Evolutionary conservation across 1,140 invertebrate genomes (phyloP), one percentile per base, ranked within the genome.

Genomic region (Onthophagus taurus): DNA sequence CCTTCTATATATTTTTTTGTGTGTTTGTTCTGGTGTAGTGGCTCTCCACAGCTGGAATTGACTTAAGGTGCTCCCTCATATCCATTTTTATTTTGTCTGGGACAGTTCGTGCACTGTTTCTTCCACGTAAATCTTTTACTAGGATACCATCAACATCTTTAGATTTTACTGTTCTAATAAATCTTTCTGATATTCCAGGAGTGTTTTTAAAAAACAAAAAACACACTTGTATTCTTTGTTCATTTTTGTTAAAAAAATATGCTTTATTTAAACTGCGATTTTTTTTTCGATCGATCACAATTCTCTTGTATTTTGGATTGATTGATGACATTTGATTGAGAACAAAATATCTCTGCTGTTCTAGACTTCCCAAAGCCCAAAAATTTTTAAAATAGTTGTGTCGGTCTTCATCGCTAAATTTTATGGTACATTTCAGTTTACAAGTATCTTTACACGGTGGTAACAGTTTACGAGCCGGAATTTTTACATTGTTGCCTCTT

Each of bases 121-220:
- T n/a, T n/a, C n/a, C n/a, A n/a, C n/a, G n/a, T n/a, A n/a, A n/a
- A n/a, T n/a, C n/a, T n/a, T n/a, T n/a, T n/a, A n/a, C n/a, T n/a
- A n/a, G n/a, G n/a, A n/a, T n/a, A n/a, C n/a, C n/a, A n/a, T n/a
- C n/a, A n/a, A n/a, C n/a, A n/a, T n/a, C n/a, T n/a, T n/a, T n/a
- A n/a, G n/a, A n/a, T n/a, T n/a, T n/a, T n/a, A n/a, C n/a, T 19
- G 37, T 39, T 37, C 35, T 37, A 6, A 37, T 23, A 21, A 37
- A 37, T 37, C 23, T 37, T 17, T 21, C 21, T 12, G 8, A 4
- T 8, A 39, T 39, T 8, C 13, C 19, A 13, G 24, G 14, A 3
- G 35, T 4, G 37, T 39, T n/a, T n/a, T n/a, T n/a, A n/a, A n/a
- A n/a, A n/a, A n/a, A n/a, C n/a, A n/a, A n/a, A n/a, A n/a, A n/a